Evolutionary conservation across 1,140 invertebrate genomes (phyloP).

Genomic region (Apis laboriosa): DNA sequence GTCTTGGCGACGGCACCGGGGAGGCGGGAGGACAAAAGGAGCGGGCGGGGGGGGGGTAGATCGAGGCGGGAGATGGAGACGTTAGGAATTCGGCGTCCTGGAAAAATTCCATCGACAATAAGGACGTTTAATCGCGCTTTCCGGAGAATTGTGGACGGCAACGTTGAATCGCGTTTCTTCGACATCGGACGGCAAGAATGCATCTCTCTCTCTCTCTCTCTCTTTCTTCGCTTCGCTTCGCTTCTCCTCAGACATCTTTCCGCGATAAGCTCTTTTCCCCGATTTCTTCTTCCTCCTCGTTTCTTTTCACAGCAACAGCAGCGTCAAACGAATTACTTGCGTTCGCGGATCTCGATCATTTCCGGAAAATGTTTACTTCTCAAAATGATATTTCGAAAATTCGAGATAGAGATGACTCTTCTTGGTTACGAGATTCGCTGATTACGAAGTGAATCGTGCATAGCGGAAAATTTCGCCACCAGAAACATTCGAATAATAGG

Average conservation of each 20-base stretch:
- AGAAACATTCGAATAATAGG: too few species aligned
- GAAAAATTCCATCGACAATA: constrained; percentile 46
- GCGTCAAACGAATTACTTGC: too few species aligned
- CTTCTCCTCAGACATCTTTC: background rate
- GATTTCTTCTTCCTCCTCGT: background rate
- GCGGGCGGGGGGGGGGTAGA: background rate
- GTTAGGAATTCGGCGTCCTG: constrained; percentile 26
- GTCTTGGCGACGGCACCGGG: background rate
- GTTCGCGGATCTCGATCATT: too few species aligned
- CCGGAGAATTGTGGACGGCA: constrained; percentile 1
- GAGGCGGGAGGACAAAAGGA: constrained; percentile 4
- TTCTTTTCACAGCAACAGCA: too few species aligned
- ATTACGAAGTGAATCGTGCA: too few species aligned
- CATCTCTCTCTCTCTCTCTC: background rate
- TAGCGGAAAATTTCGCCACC: too few species aligned
- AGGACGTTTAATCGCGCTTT: constrained; percentile 46
- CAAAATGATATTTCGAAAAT: too few species aligned
- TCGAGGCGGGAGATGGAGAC: constrained; percentile 4
- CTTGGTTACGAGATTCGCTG: too few species aligned
- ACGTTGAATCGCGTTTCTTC: background rate
- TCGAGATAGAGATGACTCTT: too few species aligned
- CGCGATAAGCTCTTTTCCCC: constrained; percentile 21
- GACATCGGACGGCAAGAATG: background rate
- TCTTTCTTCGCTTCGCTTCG: background rate
- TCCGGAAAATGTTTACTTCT: too few species aligned